Percentiles rank a stretch among this genome's conserved stretches.
Conservation (phyloP, 2,113 vertebrate species). For the Embiotoca jacksoni region DNA sequence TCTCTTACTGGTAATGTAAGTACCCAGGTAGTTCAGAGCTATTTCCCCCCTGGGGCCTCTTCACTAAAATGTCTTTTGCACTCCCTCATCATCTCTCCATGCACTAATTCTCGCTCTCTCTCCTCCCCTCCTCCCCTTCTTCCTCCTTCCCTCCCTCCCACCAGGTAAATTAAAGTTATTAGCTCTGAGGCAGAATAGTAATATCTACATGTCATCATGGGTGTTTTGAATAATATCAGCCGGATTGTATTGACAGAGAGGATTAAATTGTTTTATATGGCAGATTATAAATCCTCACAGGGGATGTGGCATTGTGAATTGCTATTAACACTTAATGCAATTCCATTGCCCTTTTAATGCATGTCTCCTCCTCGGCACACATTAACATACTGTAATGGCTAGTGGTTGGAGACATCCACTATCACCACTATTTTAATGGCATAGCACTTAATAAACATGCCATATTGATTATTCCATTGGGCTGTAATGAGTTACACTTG, state of each 20-base stretch:
- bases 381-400: conserved; percentile 46
- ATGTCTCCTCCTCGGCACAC: conserved; percentile 27
- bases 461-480: conserved; percentile 37
- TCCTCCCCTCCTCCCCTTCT: neutral
- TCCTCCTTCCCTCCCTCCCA: conserved; percentile 43
- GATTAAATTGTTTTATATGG: conserved; percentile 70
- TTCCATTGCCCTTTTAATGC: conserved; percentile 40
- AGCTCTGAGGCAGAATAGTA: conserved; percentile 67
- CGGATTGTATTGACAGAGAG: conserved; percentile 74
- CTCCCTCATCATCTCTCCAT: conserved; percentile 56
- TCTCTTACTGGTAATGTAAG: conserved; percentile 64
- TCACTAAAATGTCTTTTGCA: conserved; percentile 64
- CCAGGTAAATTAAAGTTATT: conserved; percentile 72
- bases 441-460: conserved; percentile 48
- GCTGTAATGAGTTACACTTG: conserved; percentile 6
- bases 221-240: conserved; percentile 72
- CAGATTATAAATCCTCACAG: conserved; percentile 63
- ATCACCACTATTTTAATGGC: conserved; percentile 26
- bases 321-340: conserved; percentile 63
- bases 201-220: conserved; percentile 70
- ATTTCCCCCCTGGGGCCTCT: conserved; percentile 64
- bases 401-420: conserved; percentile 29
- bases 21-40: conserved; percentile 67
- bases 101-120: conserved; percentile 46
- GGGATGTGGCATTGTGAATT: conserved; percentile 48